These are phyloP conservation scores for Pipra filicauda DNA, from an alignment of 2,113 vertebrate genomes.

Conservation along the genomic window DNA sequence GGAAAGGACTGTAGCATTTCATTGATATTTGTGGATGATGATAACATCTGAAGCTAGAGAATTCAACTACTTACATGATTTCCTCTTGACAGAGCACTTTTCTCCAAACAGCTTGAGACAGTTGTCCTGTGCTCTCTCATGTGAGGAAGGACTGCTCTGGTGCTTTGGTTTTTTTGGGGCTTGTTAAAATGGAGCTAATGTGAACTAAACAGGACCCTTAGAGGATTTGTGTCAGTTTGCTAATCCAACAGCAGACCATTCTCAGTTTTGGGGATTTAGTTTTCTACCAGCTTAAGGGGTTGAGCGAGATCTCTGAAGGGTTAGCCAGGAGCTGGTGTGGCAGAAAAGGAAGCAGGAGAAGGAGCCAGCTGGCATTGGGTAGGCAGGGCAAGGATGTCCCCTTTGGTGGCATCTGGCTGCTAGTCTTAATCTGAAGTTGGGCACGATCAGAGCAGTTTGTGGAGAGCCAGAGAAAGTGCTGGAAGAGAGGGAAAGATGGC, in stretches of 20 bases:
- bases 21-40: neutral
- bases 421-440: neutral
- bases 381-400: neutral
- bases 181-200: neutral
- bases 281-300: neutral
- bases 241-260: neutral
- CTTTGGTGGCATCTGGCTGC: neutral
- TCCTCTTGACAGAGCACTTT: neutral
- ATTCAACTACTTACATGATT: neutral
- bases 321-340: neutral
- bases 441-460: neutral
- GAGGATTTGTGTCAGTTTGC: neutral
- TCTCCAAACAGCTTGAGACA: neutral
- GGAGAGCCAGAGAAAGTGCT: neutral
- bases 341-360: neutral
- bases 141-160: neutral
- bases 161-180: neutral
- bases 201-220: neutral
- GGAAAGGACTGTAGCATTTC: neutral
- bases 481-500: neutral
- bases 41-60: neutral
- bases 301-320: neutral
- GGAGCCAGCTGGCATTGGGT: fast-evolving
- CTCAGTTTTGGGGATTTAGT: neutral
- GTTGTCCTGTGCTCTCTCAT: neutral